Evolutionary conservation across 2,888 invertebrate species (phyloP).

Genomic region (Eupelmus urozonus): DNA sequence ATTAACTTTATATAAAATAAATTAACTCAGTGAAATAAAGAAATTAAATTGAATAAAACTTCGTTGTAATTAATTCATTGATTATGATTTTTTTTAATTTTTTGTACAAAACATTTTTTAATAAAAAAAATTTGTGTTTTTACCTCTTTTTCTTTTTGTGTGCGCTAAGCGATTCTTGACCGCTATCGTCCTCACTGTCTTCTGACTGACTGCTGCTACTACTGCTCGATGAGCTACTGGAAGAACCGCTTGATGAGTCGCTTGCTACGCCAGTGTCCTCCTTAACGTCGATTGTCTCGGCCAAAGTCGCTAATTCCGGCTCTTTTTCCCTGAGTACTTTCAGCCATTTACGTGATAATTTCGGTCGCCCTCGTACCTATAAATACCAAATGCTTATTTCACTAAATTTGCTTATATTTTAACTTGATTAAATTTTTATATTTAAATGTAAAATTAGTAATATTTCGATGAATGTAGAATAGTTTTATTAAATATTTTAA

Average conservation of each 20-base stretch:
- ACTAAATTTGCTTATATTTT: background rate
- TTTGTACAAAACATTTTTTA: conserved; percentile 21
- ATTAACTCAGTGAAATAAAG: conserved; percentile 58
- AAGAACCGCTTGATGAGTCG: conserved; percentile 93
- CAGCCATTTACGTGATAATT: conserved; percentile 96
- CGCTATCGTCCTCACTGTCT: conserved; percentile 86
- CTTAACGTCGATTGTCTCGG: conserved; percentile 90
- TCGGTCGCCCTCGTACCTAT: conserved; percentile 91
- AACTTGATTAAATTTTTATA: background rate
- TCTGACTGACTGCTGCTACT: conserved; percentile 81
- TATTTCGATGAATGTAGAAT: no score
- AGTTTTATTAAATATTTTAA: no score
- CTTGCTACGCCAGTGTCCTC: conserved; percentile 94
- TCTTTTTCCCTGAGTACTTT: conserved; percentile 85
- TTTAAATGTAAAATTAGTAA: no score
- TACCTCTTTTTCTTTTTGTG: conserved; percentile 88
- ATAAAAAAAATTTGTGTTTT: conserved; percentile 13
- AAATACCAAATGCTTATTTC: background rate
- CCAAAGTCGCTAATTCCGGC: conserved; percentile 87
- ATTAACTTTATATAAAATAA: conserved; percentile 57
- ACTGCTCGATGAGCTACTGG: conserved; percentile 85
- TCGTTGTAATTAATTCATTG: conserved; percentile 27
- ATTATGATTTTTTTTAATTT: conserved; percentile 20
- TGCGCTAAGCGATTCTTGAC: conserved; percentile 92
- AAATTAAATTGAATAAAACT: conserved; percentile 48